Evolutionary conservation across 2,888 invertebrate species (phyloP).

Genomic region (Pimpla rufipes): DNA sequence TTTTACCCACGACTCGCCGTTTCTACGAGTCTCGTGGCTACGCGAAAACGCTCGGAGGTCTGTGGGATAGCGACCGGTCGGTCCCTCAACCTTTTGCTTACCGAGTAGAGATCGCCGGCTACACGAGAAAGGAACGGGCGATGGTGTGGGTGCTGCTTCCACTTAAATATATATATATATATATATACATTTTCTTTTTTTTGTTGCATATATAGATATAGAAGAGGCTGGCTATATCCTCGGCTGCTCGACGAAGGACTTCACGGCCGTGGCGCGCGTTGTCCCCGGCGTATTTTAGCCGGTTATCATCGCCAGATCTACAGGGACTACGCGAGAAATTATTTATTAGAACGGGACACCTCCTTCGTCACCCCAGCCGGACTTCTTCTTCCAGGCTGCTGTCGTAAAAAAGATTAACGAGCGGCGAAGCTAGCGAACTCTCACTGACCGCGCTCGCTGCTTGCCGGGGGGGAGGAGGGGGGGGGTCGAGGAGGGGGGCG

Average conservation of each 20-base stretch:
- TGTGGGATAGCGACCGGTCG: conserved; percentile 9
- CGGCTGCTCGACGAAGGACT: conserved; percentile 75
- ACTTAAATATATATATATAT: neutral
- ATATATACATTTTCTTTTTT: too few relatives aligned
- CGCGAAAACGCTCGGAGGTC: neutral
- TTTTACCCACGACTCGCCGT: conserved; percentile 9
- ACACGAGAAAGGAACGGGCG: conserved; percentile 35
- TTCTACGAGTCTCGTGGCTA: neutral
- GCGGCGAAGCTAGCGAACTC: conserved; percentile 61
- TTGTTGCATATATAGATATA: conserved; percentile 23
- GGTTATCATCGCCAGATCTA: conserved; percentile 85
- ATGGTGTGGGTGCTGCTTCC: conserved; percentile 20
- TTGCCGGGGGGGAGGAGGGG: conserved; percentile 21
- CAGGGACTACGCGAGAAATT: conserved; percentile 84
- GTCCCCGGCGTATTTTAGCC: conserved; percentile 83
- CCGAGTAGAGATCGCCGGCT: conserved; percentile 25
- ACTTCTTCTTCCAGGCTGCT: conserved; percentile 73
- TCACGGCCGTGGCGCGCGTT: conserved; percentile 59
- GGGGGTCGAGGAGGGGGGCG: conserved; percentile 26
- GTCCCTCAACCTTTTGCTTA: conserved; percentile 58
- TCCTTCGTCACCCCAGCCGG: conserved; percentile 80
- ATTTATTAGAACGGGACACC: conserved; percentile 84
- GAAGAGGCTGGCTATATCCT: conserved; percentile 38
- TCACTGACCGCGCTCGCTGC: conserved; percentile 60
- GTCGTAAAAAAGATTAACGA: conserved; percentile 84